Evolutionary conservation across 2,113 vertebrate genomes (phyloP).

Genomic region (Balaenoptera acutorostrata): DNA sequence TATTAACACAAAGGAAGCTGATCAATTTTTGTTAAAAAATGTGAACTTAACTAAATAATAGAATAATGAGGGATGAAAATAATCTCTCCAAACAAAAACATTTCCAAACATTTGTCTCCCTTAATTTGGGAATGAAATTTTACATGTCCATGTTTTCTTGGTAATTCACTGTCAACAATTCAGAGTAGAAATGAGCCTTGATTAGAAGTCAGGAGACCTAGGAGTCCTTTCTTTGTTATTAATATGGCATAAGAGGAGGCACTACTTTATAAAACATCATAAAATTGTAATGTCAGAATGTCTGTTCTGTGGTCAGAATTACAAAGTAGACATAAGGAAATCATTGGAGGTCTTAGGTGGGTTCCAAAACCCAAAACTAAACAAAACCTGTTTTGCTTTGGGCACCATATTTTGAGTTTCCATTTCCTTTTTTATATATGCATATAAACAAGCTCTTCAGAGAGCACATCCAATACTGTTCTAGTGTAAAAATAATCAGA

Average conservation of each 20-base stretch:
- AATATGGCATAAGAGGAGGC: neutral
- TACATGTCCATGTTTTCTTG: neutral
- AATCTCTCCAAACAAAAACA: neutral
- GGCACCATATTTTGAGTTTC: neutral
- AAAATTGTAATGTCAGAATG: neutral
- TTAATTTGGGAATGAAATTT: neutral
- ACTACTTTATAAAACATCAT: neutral
- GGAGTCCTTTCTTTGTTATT: neutral
- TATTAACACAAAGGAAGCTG: neutral
- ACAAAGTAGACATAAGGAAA: neutral
- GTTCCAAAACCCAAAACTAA: neutral
- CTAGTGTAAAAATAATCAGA: constrained; percentile 39
- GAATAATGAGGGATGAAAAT: neutral
- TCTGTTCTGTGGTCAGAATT: neutral
- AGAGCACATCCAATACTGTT: neutral
- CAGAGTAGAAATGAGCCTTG: neutral
- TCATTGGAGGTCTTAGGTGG: neutral
- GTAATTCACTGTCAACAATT: neutral
- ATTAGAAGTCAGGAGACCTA: neutral
- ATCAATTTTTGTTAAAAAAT: neutral
- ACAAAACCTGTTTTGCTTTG: neutral
- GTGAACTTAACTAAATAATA: neutral
- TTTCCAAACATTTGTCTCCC: neutral
- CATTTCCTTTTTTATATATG: neutral
- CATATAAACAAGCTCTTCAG: neutral